Percentiles rank a stretch among this genome's conserved stretches.
Conservation (phyloP, 2,113 vertebrate species). For the Malurus alboscapulatus region DNA sequence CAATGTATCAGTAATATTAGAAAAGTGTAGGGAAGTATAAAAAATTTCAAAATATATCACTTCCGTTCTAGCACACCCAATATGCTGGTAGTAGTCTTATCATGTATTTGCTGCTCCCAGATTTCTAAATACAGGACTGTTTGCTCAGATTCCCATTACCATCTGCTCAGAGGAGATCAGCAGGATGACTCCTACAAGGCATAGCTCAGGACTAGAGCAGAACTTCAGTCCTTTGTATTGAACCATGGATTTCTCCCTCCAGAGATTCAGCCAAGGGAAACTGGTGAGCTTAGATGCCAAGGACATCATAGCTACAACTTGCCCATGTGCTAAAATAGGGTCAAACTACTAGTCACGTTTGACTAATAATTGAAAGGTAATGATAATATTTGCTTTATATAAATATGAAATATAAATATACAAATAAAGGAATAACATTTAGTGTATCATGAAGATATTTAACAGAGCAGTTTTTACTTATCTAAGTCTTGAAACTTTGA, state of each 20-base stretch:
- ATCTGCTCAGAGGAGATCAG: not conserved
- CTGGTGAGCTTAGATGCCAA: not conserved
- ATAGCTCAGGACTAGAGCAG: not conserved
- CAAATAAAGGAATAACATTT: not conserved
- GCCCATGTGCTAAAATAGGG: not conserved
- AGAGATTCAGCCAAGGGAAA: not conserved
- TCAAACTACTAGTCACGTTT: not conserved
- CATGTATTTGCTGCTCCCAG: not conserved
- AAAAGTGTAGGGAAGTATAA: not conserved
- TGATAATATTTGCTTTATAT: not conserved
- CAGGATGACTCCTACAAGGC: not conserved
- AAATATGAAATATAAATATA: not conserved
- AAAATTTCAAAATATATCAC: not conserved
- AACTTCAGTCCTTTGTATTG: not conserved
- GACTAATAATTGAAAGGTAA: not conserved
- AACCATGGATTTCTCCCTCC: not conserved
- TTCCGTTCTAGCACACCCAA: not conserved
- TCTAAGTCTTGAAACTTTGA: not conserved
- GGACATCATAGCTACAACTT: not conserved
- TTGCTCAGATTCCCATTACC: not conserved
- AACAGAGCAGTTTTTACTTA: fast-evolving
- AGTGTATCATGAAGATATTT: not conserved
- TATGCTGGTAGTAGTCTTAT: not conserved
- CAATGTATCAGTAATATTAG: not conserved
- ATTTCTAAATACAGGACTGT: not conserved